Evolutionary conservation across 2,797 vertebrate species (phyloP), one percentile per base, ranked within the genome.

Genomic region (Gallinago nigripennis): DNA sequence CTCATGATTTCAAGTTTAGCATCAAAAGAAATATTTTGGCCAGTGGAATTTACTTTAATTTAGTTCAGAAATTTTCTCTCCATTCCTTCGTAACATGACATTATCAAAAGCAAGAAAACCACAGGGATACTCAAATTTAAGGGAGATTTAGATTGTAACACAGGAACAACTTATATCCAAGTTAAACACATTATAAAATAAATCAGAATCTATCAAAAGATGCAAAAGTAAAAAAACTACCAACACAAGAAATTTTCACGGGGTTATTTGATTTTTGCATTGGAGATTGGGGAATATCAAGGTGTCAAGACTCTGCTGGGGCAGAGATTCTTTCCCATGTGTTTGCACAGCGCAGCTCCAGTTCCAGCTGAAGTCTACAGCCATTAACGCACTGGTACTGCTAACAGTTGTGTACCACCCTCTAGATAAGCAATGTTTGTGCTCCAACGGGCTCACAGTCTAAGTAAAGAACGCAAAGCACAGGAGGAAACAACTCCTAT

Each of bases 251-350:
- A 33, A 56, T 50, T 82, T 64, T 80, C 17, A 17, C 53, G 43
- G 33, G 6, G 12, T 73, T 60, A 12, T 69, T 68, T 46, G 12
- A 0, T 12, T 51, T 64, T 66, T 58, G 12, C 63, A 13, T 31
- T 82, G 25, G 28, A 79, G 24, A 69, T 2, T 58, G 6, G 35
- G 35, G 69, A 80, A 51, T 23, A 73, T 30, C 31, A 71, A 50
- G 7, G 18, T 1, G 5, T 48, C 53, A 61, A 3, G 0, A 0
- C 19, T 39, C 43, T 72, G 24, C 43, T 68, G 45, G 15, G 25
- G 16, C 50, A 77, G 50, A 0, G 0, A 33, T 76, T 68, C 31
- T 82, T 79, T 73, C 33, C 41, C 0, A 1, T 16, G 23, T 43
- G 50, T 69, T 78, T 73, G 33, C 2, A 0, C 20, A 63, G 48